phyloP scores from a whole-genome alignment of 2,888 invertebrate genomes.

The Eucera pruinosa region DNA sequence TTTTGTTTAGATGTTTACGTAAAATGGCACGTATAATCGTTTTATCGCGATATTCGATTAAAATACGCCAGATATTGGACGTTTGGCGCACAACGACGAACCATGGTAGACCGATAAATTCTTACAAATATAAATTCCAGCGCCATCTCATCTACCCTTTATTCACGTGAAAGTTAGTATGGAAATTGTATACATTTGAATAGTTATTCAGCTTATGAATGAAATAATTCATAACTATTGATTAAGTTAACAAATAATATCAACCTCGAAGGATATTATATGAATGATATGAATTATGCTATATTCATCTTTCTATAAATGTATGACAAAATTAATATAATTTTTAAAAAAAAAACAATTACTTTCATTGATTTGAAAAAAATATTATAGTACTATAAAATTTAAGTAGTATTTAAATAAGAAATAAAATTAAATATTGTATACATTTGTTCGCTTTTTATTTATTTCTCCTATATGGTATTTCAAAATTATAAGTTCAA shows the following conservation, averaged over 20 bases:
- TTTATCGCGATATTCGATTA: constrained; percentile 46
- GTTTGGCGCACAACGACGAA: constrained; percentile 4
- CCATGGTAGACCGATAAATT: constrained; percentile 35
- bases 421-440: no score
- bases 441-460: no score
- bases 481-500: no score
- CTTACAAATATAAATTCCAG: constrained; percentile 26
- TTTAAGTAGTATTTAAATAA: no score
- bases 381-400: no score
- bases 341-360: no score
- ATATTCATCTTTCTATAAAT: no score
- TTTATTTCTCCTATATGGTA: no score
- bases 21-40: background rate
- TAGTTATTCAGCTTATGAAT: background rate
- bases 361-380: no score
- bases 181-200: background rate
- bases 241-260: background rate
- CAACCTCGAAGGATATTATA: background rate
- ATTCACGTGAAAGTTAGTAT: background rate
- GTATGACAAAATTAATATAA: no score
- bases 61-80: constrained; percentile 21
- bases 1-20: constrained; percentile 24
- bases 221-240: background rate
- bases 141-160: constrained; percentile 35
- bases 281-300: no score